A percentile compares a stretch with the other conserved stretches of the same genome.
These are phyloP conservation scores for Maccullochella peelii DNA, from an alignment of 2,113 vertebrate species.

Conservation along the genomic window DNA sequence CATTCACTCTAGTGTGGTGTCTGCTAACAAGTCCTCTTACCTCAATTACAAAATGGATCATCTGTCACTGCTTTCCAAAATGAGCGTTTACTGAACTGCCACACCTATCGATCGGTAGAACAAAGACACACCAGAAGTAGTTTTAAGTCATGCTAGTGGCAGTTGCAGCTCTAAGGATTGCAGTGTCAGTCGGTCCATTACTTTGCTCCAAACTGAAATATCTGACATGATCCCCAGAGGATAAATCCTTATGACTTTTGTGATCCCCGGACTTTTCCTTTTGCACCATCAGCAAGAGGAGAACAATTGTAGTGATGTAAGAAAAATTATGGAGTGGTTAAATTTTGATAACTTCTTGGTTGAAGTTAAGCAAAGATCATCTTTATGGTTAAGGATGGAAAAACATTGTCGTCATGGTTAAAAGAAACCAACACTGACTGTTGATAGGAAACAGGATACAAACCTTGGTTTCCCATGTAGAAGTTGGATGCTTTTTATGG, in stretches of 20 bases:
- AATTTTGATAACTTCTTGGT: not conserved
- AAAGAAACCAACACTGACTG: not conserved
- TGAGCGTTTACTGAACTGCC: slow-evolving; percentile 3
- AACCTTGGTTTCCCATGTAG: not conserved
- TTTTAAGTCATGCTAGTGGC: not conserved
- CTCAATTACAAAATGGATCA: slow-evolving; percentile 6
- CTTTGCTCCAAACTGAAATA: slow-evolving; percentile 12
- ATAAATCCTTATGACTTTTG: not conserved
- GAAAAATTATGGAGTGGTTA: not conserved
- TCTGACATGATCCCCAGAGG: not conserved
- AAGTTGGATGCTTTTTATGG: not conserved
- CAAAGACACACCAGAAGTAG: not conserved
- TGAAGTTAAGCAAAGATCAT: not conserved
- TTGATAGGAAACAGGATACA: not conserved
- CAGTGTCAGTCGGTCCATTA: not conserved
- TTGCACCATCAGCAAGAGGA: not conserved
- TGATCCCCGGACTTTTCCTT: not conserved
- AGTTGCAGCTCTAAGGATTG: not conserved
- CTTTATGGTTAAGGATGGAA: not conserved
- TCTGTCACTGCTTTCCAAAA: slow-evolving; percentile 2
- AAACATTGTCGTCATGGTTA: not conserved
- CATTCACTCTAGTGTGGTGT: not conserved
- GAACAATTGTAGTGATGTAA: not conserved
- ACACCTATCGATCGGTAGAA: not conserved
- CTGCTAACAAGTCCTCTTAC: slow-evolving; percentile 4